Evolutionary conservation across 2,797 vertebrate species (phyloP).

Genomic region (Dipus sagitta): DNA sequence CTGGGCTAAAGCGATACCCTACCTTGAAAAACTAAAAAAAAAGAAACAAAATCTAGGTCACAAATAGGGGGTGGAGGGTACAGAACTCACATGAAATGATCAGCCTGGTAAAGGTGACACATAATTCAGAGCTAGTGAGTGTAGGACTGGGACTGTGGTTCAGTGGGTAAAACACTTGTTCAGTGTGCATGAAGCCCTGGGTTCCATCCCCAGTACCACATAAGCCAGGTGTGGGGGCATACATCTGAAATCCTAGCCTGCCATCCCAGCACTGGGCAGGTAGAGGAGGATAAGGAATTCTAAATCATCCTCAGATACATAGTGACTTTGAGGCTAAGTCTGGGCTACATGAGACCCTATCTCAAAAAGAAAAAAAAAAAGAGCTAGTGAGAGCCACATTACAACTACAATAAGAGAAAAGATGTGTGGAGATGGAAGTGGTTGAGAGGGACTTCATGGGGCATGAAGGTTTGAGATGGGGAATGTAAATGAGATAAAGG

Average conservation of each 20-base stretch:
- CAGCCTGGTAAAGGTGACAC: conserved; percentile 9
- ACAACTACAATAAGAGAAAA: neutral
- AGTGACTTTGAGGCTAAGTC: no score
- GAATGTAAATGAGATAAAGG: neutral
- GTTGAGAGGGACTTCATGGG: neutral
- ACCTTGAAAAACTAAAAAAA: neutral
- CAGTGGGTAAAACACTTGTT: no score
- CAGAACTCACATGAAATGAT: neutral
- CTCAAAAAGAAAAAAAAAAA: no score
- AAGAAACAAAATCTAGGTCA: neutral
- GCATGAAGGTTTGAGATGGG: neutral
- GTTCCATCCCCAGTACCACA: no score
- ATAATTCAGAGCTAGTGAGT: conserved; percentile 35
- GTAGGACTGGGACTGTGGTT: neutral
- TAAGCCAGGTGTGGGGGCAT: no score
- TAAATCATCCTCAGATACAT: no score
- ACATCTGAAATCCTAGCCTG: no score
- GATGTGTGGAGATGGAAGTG: neutral
- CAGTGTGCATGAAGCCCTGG: no score
- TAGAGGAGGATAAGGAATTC: no score
- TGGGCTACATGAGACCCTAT: neutral
- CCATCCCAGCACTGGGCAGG: no score
- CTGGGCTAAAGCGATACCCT: no score
- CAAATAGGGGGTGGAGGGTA: no score
- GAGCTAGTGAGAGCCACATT: neutral